A percentile compares a stretch with the other conserved stretches of the same genome.
Evolutionary conservation across 2,888 invertebrate species (phyloP).

Genomic region (Deroplatys truncata): DNA sequence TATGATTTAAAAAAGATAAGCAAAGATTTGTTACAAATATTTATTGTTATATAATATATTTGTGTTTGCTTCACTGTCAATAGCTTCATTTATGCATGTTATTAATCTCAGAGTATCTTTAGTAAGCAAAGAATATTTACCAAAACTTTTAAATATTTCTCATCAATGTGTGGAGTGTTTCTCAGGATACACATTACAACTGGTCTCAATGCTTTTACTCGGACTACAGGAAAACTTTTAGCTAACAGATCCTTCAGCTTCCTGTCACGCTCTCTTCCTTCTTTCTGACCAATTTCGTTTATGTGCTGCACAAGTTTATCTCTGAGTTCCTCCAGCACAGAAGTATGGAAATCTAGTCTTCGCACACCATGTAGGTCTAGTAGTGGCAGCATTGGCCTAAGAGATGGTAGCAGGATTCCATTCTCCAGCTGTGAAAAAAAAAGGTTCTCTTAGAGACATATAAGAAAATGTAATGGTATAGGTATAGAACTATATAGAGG

Average conservation of each 20-base stretch:
- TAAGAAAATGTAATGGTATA: background rate
- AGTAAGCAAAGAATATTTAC: constrained; percentile 45
- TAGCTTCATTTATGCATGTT: too few relatives aligned
- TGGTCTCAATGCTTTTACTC: constrained; percentile 84
- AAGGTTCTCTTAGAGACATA: background rate
- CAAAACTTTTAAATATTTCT: constrained; percentile 72
- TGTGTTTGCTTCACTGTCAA: too few relatives aligned
- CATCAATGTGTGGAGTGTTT: constrained; percentile 89
- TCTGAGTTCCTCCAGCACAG: constrained; percentile 77
- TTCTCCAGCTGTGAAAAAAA: constrained; percentile 66
- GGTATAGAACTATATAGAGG: background rate
- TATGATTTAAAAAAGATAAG: too few relatives aligned
- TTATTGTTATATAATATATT: too few relatives aligned
- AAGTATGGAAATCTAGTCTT: constrained; percentile 90
- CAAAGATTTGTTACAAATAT: too few relatives aligned
- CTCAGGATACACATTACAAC: constrained; percentile 93
- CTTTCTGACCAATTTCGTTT: constrained; percentile 74
- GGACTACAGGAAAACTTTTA: constrained; percentile 91
- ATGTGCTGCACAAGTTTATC: constrained; percentile 74
- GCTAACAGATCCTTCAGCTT: constrained; percentile 84
- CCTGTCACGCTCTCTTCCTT: constrained; percentile 68
- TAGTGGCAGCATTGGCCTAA: constrained; percentile 90
- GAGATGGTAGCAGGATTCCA: constrained; percentile 85
- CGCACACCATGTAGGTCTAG: constrained; percentile 91
- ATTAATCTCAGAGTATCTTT: too few relatives aligned